Base-by-base conservation (phyloP, 2,797 vertebrate species). In the Carduelis carduelis region DNA sequence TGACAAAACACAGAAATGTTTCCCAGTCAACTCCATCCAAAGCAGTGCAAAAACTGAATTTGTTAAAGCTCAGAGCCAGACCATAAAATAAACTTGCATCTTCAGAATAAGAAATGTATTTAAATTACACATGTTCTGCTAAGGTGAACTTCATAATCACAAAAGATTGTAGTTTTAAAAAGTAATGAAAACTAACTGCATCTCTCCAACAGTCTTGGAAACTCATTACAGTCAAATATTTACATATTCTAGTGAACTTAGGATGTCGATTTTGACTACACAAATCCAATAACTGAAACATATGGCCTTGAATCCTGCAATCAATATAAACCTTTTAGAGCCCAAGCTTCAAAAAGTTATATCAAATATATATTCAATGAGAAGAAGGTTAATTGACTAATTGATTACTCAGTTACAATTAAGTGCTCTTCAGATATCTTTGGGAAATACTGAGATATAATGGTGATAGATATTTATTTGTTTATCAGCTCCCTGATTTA, bases 301-400 rank as follows among this genome's bases (percentile, higher is more conserved):
- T 95, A 96, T 96, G 96, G 97, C 96, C 96, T 97, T 94, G 96
- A 95, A 97, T 96, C 90, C 96, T 97, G 44, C 95, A 95, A 97
- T 98, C 97, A 83, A 98, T 98, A 97, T 96, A 96, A 98, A 96
- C 97, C 98, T 98, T 98, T 98, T 97, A 97, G 87, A 97, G 93
- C 71, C 78, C 87, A 96, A 96, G 96, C 97, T 97, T 98, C 97
- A 95, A 97, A 97, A 97, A 97, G 90, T 97, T 96, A 72, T 97
- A 97, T 97, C 97, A 97, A 97, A 97, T 98, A 98, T 96, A 97
- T 97, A 97, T 97, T 97, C 78, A 27, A 98, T 97, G 96, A 97
- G 97, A 97, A 97, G 97, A 97, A 97, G 96, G 97, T 97, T 98
- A 98, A 98, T 97, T 98, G 98, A 97, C 97, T 97, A 97, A 98